Evolutionary conservation across 2,888 invertebrate species (phyloP).

Genomic region (Ochropleura leucogaster): DNA sequence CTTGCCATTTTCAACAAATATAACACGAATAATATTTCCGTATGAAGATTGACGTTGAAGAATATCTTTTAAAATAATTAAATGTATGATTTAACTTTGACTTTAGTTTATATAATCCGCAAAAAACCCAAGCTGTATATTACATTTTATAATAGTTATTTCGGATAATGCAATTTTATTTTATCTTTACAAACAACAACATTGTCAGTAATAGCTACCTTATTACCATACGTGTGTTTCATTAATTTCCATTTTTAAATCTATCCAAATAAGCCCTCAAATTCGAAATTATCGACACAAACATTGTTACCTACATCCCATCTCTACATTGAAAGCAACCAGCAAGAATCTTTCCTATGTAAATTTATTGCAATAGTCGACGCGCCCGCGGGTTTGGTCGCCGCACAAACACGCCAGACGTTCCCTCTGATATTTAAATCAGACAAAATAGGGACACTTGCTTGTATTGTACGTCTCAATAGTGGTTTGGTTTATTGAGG

Average conservation of each 20-base stretch:
- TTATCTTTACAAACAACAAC: no score
- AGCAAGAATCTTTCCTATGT: slow-evolving; percentile 60
- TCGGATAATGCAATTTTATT: no score
- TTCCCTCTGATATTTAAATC: slow-evolving; percentile 63
- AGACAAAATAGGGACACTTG: slow-evolving; percentile 62
- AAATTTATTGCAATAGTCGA: slow-evolving; percentile 64
- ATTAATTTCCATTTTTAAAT: not conserved
- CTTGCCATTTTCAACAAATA: not conserved
- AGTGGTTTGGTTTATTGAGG: slow-evolving; percentile 52
- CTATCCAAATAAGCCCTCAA: not conserved
- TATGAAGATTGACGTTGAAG: no score
- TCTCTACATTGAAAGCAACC: slow-evolving; percentile 33
- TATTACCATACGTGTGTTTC: not conserved
- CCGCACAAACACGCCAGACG: slow-evolving; percentile 55
- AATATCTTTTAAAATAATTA: no score
- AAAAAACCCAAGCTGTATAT: no score
- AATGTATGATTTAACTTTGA: no score
- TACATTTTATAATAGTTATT: no score
- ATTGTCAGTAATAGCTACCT: not conserved
- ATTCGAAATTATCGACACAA: slow-evolving; percentile 20
- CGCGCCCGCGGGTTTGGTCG: slow-evolving; percentile 49
- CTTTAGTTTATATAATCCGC: no score
- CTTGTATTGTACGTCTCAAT: slow-evolving; percentile 58
- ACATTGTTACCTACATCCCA: not conserved
- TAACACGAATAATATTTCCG: no score